Percentiles rank a stretch among this genome's conserved stretches.
phyloP scores from a whole-genome alignment of 2,888 invertebrate species.

The Ernsta delagoae region DNA sequence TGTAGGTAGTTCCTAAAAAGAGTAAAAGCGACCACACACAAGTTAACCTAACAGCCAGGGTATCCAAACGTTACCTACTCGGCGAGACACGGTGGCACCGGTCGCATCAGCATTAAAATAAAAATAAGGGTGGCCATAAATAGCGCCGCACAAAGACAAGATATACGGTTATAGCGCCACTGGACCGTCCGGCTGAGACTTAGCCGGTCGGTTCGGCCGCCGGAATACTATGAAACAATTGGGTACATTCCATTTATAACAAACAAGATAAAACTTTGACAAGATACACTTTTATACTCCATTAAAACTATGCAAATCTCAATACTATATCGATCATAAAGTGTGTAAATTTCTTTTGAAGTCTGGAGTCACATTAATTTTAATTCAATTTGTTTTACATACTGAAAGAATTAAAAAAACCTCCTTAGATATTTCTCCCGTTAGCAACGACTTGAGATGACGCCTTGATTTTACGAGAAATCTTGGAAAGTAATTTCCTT shows the following conservation, averaged over 20 bases:
- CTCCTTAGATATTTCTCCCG: not conserved
- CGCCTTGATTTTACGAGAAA: constrained; percentile 44
- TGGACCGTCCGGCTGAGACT: constrained; percentile 54
- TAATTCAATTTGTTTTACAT: not conserved
- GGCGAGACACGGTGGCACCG: constrained; percentile 79
- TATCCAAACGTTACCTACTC: constrained; percentile 35
- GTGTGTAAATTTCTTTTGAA: no score
- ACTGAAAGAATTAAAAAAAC: not conserved
- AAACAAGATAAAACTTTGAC: no score
- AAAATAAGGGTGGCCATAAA: constrained; percentile 82
- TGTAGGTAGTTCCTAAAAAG: no score
- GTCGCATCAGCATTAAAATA: constrained; percentile 84
- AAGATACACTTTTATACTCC: no score
- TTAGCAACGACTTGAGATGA: constrained; percentile 10
- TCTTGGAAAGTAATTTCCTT: constrained; percentile 50
- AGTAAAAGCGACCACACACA: no score
- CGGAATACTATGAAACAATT: constrained; percentile 48
- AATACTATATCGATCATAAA: no score
- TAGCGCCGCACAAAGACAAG: constrained; percentile 78
- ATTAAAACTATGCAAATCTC: no score
- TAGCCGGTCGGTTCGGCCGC: constrained; percentile 19
- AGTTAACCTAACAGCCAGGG: not conserved
- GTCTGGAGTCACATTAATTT: no score
- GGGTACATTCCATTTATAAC: no score
- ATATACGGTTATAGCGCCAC: constrained; percentile 79